These are phyloP conservation scores for Drosophila mimica DNA, from an alignment of 2,888 invertebrate genomes.

Conservation along the genomic window DNA sequence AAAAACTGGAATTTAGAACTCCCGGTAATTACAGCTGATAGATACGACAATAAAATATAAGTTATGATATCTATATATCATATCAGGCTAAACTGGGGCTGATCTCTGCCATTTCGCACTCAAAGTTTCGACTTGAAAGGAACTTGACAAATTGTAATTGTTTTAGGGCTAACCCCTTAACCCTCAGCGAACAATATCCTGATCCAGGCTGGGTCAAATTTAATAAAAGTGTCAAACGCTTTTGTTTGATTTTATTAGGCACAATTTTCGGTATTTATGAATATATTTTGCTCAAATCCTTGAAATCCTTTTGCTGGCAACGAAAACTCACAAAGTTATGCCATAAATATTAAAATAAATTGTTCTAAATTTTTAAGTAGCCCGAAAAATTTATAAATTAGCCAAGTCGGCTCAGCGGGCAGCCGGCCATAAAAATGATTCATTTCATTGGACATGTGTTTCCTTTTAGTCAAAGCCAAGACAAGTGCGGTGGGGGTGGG, in stretches of 20 bases:
- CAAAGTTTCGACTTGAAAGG: conserved; percentile 24
- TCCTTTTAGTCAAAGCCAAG: conserved; percentile 24
- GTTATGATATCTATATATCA: background rate
- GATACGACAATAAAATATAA: background rate
- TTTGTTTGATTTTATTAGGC: conserved; percentile 52
- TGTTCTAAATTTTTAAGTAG: conserved; percentile 50
- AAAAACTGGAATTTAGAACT: background rate
- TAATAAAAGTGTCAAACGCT: conserved; percentile 70
- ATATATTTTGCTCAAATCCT: conserved; percentile 33
- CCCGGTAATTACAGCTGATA: background rate
- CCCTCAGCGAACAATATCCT: too few relatives aligned
- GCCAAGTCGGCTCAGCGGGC: conserved; percentile 15
- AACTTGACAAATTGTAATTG: conserved; percentile 46
- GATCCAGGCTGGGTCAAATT: conserved; percentile 29
- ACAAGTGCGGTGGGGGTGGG: background rate
- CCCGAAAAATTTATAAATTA: conserved; percentile 50
- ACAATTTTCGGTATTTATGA: conserved; percentile 53
- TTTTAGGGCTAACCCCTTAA: conserved; percentile 20
- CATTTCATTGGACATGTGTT: conserved; percentile 64
- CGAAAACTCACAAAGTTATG: conserved; percentile 57
- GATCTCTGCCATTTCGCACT: background rate
- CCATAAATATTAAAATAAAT: conserved; percentile 72
- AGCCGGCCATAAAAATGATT: conserved; percentile 60
- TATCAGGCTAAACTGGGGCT: background rate
- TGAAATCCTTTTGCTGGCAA: conserved; percentile 20